These are phyloP conservation scores for Oceanodroma tethys DNA, from an alignment of 2,113 vertebrate genomes.

Conservation along the genomic window DNA sequence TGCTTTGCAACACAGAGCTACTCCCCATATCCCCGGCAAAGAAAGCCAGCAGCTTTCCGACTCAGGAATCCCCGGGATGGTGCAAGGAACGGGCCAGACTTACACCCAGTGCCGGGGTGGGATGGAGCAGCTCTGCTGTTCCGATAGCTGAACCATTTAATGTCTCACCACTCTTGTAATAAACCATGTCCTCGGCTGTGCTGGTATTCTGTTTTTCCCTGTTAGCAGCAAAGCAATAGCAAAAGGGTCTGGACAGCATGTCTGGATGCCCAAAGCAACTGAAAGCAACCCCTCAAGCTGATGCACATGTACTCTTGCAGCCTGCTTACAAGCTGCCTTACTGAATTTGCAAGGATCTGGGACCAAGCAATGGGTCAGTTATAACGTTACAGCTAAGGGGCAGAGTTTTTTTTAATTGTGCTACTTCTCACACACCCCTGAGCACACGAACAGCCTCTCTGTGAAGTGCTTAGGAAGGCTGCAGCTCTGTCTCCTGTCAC, in stretches of 20 bases:
- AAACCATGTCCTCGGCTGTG: not conserved
- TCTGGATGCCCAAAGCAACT: not conserved
- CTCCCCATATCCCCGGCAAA: not conserved
- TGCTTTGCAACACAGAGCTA: not conserved
- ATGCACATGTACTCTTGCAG: not conserved
- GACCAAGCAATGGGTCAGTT: not conserved
- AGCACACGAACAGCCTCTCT: not conserved
- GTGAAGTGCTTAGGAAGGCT: not conserved
- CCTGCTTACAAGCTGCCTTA: not conserved
- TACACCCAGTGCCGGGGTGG: not conserved
- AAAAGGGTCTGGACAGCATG: not conserved
- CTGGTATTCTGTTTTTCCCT: not conserved
- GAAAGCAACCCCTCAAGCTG: not conserved
- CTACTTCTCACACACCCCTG: not conserved
- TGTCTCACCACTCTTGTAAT: too few relatives aligned
- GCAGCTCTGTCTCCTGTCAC: not conserved
- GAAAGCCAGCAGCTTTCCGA: not conserved
- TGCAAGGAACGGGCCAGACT: not conserved
- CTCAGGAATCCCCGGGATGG: not conserved
- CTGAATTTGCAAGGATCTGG: not conserved
- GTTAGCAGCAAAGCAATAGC: not conserved
- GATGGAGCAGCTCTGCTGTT: not conserved
- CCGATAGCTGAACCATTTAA: not conserved
- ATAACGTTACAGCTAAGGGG: not conserved
- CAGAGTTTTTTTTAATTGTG: accelerated